A percentile compares a stretch with the other conserved stretches of the same genome.
Evolutionary conservation across 2,113 vertebrate genomes (phyloP).

Genomic region (Tenrec ecaudatus): DNA sequence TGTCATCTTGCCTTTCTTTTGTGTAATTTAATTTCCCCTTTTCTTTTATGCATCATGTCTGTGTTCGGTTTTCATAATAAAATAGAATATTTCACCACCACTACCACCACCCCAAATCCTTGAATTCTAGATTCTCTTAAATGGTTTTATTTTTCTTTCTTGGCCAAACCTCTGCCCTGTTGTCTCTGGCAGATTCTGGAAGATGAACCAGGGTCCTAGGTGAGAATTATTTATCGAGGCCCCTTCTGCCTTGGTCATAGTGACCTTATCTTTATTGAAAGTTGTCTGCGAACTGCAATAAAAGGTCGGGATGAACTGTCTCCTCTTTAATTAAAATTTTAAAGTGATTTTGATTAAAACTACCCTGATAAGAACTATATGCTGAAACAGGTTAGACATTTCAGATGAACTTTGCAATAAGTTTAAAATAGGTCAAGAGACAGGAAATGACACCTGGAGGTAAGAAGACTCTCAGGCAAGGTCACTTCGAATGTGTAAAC

Average conservation of each 20-base stretch:
- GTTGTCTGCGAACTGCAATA: conserved; percentile 40
- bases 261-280: conserved; percentile 65
- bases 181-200: conserved; percentile 3
- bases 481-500: conserved; percentile 54
- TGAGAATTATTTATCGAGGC: background rate
- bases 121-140: background rate
- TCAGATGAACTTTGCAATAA: conserved; percentile 70
- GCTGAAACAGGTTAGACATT: conserved; percentile 61
- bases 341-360: conserved; percentile 69
- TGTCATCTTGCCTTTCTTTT: background rate
- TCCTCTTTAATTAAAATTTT: conserved; percentile 78
- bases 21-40: background rate
- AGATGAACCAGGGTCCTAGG: background rate
- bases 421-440: conserved; percentile 75
- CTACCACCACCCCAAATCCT: background rate
- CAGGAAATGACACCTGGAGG: conserved; percentile 78
- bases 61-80: background rate
- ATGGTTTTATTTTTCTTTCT: background rate
- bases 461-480: conserved; percentile 45
- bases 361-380: conserved; percentile 64
- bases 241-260: background rate
- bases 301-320: conserved; percentile 42
- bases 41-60: background rate
- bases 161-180: background rate
- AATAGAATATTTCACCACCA: background rate